These are phyloP conservation scores for Brachionus rotundiformis DNA, from an alignment of 1,140 invertebrate genomes.

Conservation along the genomic window DNA sequence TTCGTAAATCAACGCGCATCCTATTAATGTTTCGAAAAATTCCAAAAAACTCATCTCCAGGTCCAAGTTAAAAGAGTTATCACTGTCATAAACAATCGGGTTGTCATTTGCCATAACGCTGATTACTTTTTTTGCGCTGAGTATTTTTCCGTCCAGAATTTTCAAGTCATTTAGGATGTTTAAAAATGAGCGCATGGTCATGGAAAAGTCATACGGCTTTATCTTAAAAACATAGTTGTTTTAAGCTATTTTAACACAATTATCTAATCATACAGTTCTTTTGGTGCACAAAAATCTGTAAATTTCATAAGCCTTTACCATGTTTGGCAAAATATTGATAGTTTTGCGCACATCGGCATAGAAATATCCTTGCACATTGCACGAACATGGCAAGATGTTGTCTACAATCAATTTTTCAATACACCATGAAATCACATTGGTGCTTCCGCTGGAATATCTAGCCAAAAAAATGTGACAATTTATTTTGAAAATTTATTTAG, in stretches of 20 bases:
- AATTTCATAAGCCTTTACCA: slow-evolving; percentile 61
- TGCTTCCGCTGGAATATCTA: slow-evolving; percentile 53
- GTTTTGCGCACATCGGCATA: slow-evolving; percentile 59
- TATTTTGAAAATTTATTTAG: too few relatives aligned
- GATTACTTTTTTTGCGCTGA: slow-evolving; percentile 59
- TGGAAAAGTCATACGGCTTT: slow-evolving; percentile 56
- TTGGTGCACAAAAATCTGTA: slow-evolving; percentile 57
- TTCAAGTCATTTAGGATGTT: slow-evolving; percentile 58
- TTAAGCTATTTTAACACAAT: too few relatives aligned
- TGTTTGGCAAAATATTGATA: slow-evolving; percentile 60
- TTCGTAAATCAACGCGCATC: slow-evolving; percentile 56
- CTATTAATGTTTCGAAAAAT: slow-evolving; percentile 63
- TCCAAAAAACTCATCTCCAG: slow-evolving; percentile 64
- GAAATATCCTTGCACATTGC: slow-evolving; percentile 60
- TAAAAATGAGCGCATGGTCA: slow-evolving; percentile 63
- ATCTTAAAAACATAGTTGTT: too few relatives aligned
- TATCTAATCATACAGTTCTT: slow-evolving; percentile 56
- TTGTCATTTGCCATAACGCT: slow-evolving; percentile 59
- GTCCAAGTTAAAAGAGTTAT: slow-evolving; percentile 62
- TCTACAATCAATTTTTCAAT: slow-evolving; percentile 60
- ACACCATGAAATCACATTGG: slow-evolving; percentile 58
- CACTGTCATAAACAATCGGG: slow-evolving; percentile 59
- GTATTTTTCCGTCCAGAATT: slow-evolving; percentile 58
- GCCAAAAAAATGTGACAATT: too few relatives aligned
- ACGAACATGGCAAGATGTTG: slow-evolving; percentile 59